phyloP scores from a whole-genome alignment of 2,888 invertebrate genomes.

The Cinara cedri region DNA sequence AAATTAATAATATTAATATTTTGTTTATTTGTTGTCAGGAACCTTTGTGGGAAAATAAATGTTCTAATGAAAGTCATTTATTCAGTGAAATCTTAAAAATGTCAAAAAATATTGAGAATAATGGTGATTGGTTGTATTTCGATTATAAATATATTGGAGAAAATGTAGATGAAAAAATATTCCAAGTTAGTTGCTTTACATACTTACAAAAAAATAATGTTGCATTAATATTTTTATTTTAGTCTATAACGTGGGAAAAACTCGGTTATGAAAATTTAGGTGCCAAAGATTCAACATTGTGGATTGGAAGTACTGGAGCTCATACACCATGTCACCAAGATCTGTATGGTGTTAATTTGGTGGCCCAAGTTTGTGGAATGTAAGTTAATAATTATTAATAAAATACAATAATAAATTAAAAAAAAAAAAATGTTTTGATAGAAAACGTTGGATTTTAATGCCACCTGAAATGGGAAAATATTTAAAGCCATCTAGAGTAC shows the following conservation, averaged over 20 bases:
- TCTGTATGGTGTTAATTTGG: slow-evolving; percentile 91
- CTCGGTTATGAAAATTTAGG: slow-evolving; percentile 76
- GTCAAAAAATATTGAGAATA: slow-evolving; percentile 62
- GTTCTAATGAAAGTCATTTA: slow-evolving; percentile 68
- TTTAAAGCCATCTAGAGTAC: slow-evolving; percentile 81
- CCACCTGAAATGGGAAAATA: slow-evolving; percentile 74
- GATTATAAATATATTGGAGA: slow-evolving; percentile 82
- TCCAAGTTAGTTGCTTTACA: slow-evolving; percentile 63
- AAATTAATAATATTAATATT: background rate
- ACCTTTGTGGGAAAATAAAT: slow-evolving; percentile 82
- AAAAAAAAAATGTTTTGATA: slow-evolving; percentile 61
- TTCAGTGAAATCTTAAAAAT: slow-evolving; percentile 70
- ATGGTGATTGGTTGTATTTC: slow-evolving; percentile 77
- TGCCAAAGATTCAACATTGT: slow-evolving; percentile 77
- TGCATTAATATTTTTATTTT: slow-evolving; percentile 59
- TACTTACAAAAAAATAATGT: slow-evolving; percentile 16
- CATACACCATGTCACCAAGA: slow-evolving; percentile 95
- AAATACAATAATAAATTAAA: too few relatives aligned
- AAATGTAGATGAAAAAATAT: slow-evolving; percentile 67
- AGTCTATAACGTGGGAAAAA: slow-evolving; percentile 69
- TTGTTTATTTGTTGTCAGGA: slow-evolving; percentile 60
- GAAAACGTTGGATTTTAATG: slow-evolving; percentile 91
- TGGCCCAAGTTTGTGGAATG: slow-evolving; percentile 87
- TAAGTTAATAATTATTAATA: slow-evolving; percentile 62
- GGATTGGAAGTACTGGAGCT: slow-evolving; percentile 86